These are phyloP conservation scores for Rhinogobio ventralis DNA, from an alignment of 2,797 vertebrate genomes.

Conservation along the genomic window DNA sequence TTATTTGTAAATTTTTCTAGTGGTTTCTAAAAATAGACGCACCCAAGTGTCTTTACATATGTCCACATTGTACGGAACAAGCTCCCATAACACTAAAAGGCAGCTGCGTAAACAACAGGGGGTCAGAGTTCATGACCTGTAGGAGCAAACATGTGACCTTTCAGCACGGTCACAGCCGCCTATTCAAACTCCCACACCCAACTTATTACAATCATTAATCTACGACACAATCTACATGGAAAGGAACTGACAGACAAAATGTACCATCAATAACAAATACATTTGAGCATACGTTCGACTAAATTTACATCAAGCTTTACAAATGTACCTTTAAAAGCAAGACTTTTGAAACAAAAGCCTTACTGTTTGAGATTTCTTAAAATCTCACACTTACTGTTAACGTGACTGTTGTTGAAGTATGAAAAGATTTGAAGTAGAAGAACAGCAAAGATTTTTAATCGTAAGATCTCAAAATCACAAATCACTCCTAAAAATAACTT, in stretches of 20 bases:
- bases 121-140: conserved; percentile 41
- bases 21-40: not conserved
- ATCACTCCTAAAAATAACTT: conserved; percentile 6
- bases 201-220: conserved; percentile 2
- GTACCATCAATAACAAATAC: not conserved
- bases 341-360: not conserved
- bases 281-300: not conserved
- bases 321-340: not conserved
- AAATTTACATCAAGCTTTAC: not conserved
- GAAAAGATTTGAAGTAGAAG: not conserved
- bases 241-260: not conserved
- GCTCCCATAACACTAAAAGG: conserved; percentile 18
- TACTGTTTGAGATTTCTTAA: not conserved
- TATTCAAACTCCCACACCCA: conserved; percentile 14
- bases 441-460: not conserved
- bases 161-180: not conserved
- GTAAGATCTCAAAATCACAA: not conserved
- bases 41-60: conserved; percentile 23
- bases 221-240: not conserved
- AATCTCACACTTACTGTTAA: not conserved
- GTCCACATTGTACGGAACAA: not conserved
- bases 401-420: not conserved
- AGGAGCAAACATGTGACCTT: conserved; percentile 24
- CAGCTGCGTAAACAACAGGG: conserved; percentile 42
- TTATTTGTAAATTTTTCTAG: not conserved